Base-by-base conservation (phyloP, 2,113 vertebrate species). In the Dromas ardeola region DNA sequence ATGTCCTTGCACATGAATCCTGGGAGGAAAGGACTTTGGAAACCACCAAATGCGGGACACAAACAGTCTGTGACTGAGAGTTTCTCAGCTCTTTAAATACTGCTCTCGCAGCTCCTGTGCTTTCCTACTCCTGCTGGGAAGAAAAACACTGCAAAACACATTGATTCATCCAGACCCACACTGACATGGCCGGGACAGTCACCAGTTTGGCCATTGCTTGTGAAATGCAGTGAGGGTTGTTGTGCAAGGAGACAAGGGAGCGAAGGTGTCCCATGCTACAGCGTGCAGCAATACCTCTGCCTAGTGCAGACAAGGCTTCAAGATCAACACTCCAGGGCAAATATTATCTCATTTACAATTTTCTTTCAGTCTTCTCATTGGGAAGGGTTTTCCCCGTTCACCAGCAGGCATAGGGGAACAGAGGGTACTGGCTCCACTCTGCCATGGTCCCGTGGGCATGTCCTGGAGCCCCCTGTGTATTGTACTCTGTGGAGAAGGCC, bases 401-500 rank as follows among this genome's bases (percentile, higher is more conserved):
- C 99, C 99, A 99, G 98, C 99, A 99, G 26, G 99, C 98, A 8
- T 99, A 99, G 5, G 99, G 99, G 94, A 99, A 99, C 61, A 99
- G 97, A 6, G 99, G 98, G 96, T 99, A 99, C 90, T 99, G 99
- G 98, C 98, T 99, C 99, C 99, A 99, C 93, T 99, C 99, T 0
- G 98, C 95, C 97, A 99, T 17, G 82, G 98, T 97, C 90, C 98
- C 98, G 2, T 99, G 98, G 94, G 98, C 98, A 84, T 99, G 99
- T 78, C 98, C 97, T 0, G 98, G 98, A 80, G 98, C 94, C 8
- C 98, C 98, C 45, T 98, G 99, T 3, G 98, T 22, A 56, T 97
- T 96, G 96, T 99, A 99, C 81, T 99, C 99, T 2, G 98, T 69
- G 69, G 98, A 96, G 89, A 99, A 98, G 73, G 97, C 96, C 0